Conservation (phyloP, 2,797 vertebrate genomes). For the Notoglanidium macrostoma region DNA sequence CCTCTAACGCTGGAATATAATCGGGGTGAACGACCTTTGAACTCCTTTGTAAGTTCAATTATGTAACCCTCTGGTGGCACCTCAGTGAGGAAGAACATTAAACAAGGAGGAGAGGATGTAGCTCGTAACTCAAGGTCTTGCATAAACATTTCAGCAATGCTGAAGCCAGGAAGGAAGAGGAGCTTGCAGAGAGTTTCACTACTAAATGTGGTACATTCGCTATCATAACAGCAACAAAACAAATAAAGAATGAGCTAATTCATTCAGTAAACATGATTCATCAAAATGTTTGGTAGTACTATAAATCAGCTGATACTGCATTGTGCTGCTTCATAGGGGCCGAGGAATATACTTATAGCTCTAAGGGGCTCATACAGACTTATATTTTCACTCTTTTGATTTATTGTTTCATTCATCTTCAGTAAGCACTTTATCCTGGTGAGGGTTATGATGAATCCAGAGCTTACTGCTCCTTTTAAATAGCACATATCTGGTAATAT, state of each 20-base stretch:
- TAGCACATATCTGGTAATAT: not conserved
- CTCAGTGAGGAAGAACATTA: conserved; percentile 9
- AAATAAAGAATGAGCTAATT: not conserved
- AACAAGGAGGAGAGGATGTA: conserved; percentile 28
- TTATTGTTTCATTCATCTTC: not conserved
- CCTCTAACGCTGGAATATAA: not conserved
- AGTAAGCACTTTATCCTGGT: not conserved
- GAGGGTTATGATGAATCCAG: not conserved
- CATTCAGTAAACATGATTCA: not conserved
- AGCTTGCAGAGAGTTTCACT: conserved; percentile 6
- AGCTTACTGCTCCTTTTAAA: not conserved
- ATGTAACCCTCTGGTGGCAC: conserved; percentile 24
- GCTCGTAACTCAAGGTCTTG: conserved; percentile 34
- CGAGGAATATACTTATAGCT: not conserved
- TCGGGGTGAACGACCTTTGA: not conserved
- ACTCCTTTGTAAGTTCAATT: conserved; percentile 17
- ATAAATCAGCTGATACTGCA: not conserved
- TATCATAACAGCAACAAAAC: not conserved
- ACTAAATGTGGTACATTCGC: not conserved
- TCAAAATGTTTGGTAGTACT: not conserved
- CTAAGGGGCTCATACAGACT: not conserved
- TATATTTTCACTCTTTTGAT: not conserved
- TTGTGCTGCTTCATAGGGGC: not conserved
- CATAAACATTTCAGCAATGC: conserved; percentile 40
- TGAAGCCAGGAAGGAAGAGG: conserved; percentile 49